Evolutionary conservation across 2,113 vertebrate species (phyloP).

Genomic region (Gnathonemus longibarbis): DNA sequence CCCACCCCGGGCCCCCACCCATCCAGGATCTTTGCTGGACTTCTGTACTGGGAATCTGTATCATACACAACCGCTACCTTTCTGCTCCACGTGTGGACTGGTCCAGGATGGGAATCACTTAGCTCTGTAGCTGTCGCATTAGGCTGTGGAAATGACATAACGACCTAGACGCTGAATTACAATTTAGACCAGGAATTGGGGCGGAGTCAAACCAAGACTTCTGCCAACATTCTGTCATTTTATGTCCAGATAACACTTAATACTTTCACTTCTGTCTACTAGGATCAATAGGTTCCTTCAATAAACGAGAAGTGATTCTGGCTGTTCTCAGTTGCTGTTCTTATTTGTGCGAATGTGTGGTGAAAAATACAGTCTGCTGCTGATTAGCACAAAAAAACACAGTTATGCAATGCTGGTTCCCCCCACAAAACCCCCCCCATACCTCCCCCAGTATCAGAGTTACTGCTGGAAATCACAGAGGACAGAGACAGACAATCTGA

Average conservation of each 20-base stretch:
- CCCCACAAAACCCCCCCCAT: not conserved
- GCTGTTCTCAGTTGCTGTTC: not conserved
- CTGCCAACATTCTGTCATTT: not conserved
- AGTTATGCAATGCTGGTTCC: not conserved
- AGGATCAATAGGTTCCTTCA: not conserved
- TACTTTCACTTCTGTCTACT: not conserved
- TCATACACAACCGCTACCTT: not conserved
- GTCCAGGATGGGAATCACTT: not conserved
- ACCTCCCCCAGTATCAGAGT: not conserved
- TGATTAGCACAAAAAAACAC: not conserved
- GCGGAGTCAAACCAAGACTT: not conserved
- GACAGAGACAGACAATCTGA: not conserved
- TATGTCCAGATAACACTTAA: not conserved
- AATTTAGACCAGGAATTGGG: not conserved
- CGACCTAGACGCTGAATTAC: not conserved
- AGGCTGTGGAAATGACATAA: not conserved
- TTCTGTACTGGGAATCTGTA: not conserved
- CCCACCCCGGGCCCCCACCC: not conserved
- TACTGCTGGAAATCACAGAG: not conserved
- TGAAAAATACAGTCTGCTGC: not conserved
- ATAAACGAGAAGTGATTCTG: not conserved
- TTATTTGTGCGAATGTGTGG: not conserved
- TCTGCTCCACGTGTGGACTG: not conserved
- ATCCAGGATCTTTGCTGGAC: not conserved
- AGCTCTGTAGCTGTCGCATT: not conserved